Base-by-base conservation (phyloP, 2,113 vertebrate species). In the Chaenocephalus aceratus region DNA sequence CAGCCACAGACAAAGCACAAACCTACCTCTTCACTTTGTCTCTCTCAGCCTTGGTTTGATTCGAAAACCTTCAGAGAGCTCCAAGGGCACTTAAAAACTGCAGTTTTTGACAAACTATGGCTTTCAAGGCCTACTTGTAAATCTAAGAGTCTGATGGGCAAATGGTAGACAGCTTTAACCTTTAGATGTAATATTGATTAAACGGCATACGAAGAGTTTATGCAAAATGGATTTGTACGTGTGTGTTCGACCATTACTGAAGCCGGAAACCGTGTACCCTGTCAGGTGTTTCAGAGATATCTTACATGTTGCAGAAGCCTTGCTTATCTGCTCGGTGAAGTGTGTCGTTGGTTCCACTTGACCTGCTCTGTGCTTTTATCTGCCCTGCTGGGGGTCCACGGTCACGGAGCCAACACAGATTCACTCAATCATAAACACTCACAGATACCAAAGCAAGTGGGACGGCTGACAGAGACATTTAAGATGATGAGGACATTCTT, bases 271-370 rank as follows among this genome's bases (percentile, higher is more conserved):
- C 21, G 0, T 0, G 74, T 30, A 68, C 86, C 84, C 84, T 77
- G 84, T 91, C 91, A 88, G 87, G 88, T 88, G 83, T 79, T 74
- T 70, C 60, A 41, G 44, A 68, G 61, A 82, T 64, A 82, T 78
- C n/a, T 2, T 70, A 60, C 53, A 58, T 60, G 51, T 72, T 41
- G 72, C 77, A 85, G 75, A 83, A 57, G 72, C 34, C 71, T 57
- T 53, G 49, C 71, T 89, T 88, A 90, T 91, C 90, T 89, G 82
- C 60, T 74, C 69, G 3, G 30, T 45, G 64, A 44, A 78, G 86
- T 58, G 23, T 77, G 62, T 4, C 15, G 30, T 26, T 72, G 80
- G 87, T 89, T 91, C 83, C 86, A 81, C 86, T 88, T 77, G 81
- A 86, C 81, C 83, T 34, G 67, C 68, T 80, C 49, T 18, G 69